A percentile compares a stretch with the other conserved stretches of the same genome.
phyloP scores from a whole-genome alignment of 2,888 invertebrate species.

The Phortica okadai region DNA sequence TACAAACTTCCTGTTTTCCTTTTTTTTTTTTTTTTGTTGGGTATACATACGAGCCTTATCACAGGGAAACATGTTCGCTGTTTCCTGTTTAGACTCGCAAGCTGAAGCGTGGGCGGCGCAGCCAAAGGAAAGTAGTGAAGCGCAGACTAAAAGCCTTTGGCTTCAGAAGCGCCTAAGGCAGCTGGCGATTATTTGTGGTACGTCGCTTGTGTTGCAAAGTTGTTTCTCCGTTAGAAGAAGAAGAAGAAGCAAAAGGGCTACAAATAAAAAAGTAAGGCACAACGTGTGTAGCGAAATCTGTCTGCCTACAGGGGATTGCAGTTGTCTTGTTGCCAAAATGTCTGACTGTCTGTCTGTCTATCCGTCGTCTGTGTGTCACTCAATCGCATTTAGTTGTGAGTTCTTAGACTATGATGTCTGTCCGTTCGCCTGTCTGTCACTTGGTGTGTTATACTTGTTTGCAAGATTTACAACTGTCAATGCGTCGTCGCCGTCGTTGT shows the following conservation, averaged over 20 bases:
- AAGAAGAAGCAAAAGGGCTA: constrained; percentile 12
- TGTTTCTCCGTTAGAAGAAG: not conserved
- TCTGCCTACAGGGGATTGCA: constrained; percentile 35
- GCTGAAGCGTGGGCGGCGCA: not conserved
- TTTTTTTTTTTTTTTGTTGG: not conserved
- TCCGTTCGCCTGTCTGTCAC: constrained; percentile 36
- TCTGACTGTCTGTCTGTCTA: too few relatives aligned
- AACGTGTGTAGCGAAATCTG: constrained; percentile 36
- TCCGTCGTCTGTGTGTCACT: too few relatives aligned
- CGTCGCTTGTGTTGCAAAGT: not conserved
- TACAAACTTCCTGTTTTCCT: not conserved
- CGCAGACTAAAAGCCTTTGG: constrained; percentile 14
- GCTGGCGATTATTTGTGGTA: not conserved
- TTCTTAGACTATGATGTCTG: not conserved
- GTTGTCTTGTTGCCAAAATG: constrained; percentile 22
- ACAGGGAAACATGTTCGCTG: constrained; percentile 21
- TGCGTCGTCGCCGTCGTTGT: constrained; percentile 38
- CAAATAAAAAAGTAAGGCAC: not conserved
- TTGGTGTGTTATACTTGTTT: constrained; percentile 61
- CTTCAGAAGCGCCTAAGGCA: not conserved
- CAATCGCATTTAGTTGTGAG: too few relatives aligned
- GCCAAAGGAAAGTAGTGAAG: not conserved
- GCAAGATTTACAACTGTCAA: constrained; percentile 60
- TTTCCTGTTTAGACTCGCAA: constrained; percentile 8
- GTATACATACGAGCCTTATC: not conserved